These are phyloP conservation scores for Archaeoteleia sp. DNA, from an alignment of 2,888 invertebrate genomes.

Conservation along the genomic window DNA sequence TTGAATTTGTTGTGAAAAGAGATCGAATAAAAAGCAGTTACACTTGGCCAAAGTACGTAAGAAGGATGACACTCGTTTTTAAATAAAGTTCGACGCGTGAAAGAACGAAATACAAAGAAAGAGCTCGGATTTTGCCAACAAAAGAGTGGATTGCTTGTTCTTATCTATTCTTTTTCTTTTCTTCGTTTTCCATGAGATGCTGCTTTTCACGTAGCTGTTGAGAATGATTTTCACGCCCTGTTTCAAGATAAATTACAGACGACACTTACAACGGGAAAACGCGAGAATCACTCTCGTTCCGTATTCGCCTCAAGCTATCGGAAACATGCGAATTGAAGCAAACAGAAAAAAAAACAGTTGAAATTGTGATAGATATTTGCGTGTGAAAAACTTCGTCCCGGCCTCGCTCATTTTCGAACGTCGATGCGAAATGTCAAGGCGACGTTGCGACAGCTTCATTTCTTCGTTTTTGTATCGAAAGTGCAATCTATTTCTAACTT, in stretches of 20 bases:
- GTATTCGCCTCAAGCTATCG: slow-evolving; percentile 12
- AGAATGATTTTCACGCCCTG: slow-evolving; percentile 16
- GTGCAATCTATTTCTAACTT: too few species aligned
- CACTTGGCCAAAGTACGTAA: too few species aligned
- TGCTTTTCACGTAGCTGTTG: background rate
- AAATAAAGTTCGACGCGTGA: slow-evolving; percentile 9
- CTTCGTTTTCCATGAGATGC: background rate
- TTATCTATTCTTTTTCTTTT: slow-evolving; percentile 4
- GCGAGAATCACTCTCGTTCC: slow-evolving; percentile 30
- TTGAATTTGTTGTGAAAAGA: too few species aligned
- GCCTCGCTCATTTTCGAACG: slow-evolving; percentile 5
- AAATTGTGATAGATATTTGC: slow-evolving; percentile 7
- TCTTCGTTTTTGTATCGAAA: background rate
- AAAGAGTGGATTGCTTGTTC: slow-evolving; percentile 10
- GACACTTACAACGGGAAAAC: slow-evolving; percentile 20
- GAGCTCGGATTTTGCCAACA: slow-evolving; percentile 12
- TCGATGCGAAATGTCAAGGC: too few species aligned
- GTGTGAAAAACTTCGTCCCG: slow-evolving; percentile 2
- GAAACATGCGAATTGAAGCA: slow-evolving; percentile 14
- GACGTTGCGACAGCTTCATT: background rate
- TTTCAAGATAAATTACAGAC: slow-evolving; percentile 42
- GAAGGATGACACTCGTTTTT: too few species aligned
- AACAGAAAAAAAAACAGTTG: slow-evolving; percentile 9
- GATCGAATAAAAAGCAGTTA: slow-evolving; percentile 20
- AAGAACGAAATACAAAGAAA: slow-evolving; percentile 6